Conservation (phyloP, 2,797 vertebrate genomes). For the Protosalanx chinensis region DNA sequence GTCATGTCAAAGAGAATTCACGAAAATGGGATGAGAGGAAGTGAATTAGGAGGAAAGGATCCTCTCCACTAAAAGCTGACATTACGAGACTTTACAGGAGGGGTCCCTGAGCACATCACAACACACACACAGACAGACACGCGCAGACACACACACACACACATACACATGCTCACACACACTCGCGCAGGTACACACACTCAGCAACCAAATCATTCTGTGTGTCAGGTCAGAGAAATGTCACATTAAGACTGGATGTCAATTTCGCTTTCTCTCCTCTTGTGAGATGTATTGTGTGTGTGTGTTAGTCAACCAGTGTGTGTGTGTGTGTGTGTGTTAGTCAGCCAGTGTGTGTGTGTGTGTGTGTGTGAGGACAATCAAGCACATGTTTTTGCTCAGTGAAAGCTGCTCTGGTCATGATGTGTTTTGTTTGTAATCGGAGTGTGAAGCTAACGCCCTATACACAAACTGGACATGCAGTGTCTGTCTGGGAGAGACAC, state of each 20-base stretch:
- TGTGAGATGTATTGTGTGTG: conserved; percentile 1
- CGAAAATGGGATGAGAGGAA: conserved; percentile 43
- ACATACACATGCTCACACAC: neutral
- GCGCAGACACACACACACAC: no score
- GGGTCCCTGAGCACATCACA: no score
- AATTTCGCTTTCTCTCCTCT: conserved; percentile 22
- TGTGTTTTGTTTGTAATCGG: conserved; percentile 54
- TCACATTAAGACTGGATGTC: conserved; percentile 14
- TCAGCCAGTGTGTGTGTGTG: neutral
- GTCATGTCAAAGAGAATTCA: conserved; percentile 43
- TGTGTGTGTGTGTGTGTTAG: conserved; percentile 10
- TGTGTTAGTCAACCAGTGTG: conserved; percentile 6
- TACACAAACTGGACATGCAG: conserved; percentile 17
- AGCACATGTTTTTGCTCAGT: conserved; percentile 5
- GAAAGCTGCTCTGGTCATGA: conserved; percentile 14
- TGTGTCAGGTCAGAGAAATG: conserved; percentile 36
- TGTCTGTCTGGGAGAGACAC: neutral
- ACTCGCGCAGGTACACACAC: neutral
- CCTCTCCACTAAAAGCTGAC: conserved; percentile 27
- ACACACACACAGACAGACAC: no score
- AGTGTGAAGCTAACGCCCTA: conserved; percentile 45
- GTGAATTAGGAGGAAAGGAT: conserved; percentile 45
- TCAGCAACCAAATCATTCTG: neutral
- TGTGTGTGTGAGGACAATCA: conserved; percentile 14
- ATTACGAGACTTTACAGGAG: conserved; percentile 17